Base-by-base conservation (phyloP, 2,113 vertebrate species). In the Manacus vitellinus region DNA sequence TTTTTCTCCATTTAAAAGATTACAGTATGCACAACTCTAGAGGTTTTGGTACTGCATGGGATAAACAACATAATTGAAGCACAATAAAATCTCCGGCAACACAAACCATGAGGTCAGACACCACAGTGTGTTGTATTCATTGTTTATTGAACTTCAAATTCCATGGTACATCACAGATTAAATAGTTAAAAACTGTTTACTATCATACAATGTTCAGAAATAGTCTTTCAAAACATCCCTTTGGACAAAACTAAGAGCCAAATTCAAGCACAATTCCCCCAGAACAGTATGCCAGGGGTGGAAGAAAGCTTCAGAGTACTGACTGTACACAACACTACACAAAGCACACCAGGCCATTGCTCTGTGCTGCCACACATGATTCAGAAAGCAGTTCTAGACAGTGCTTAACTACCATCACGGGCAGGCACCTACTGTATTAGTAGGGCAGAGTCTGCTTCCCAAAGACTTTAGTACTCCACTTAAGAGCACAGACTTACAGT, bases 151-250 rank as follows among this genome's bases (percentile, higher is more conserved):
- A 94, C 58, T 90, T 97, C 76, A 72, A 88, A 91, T 77, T 75
- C 49, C 92, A 97, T n/a, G 9, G 86, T 78, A 96, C 46, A 79
- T 55, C 62, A 85, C 35, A 82, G 90, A 93, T 80, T 87, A 96
- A 97, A 95, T 95, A 96, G 85, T 95, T 96, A 92, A 91, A 92
- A 97, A 96, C 35, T 88, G 75, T 80, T 65, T 92, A 89, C 70
- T 93, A 91, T 75, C 28, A 87, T 90, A 92, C 71, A 96, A 54
- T 18, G 54, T 70, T 96, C 85, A 95, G 93, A 91, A 91, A 76
- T 6, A 65, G 66, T 79, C 84, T 97, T 95, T 95, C 78, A 95
- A 90, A 93, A 94, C 85, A 87, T 49, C 41, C 91, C 72, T 94
- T 94, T 85, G 70, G 62, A 96, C 84, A 93, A 95, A 97, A 80